Evolutionary conservation across 2,113 vertebrate genomes (phyloP).

Genomic region (Acrocephalus arundinaceus): DNA sequence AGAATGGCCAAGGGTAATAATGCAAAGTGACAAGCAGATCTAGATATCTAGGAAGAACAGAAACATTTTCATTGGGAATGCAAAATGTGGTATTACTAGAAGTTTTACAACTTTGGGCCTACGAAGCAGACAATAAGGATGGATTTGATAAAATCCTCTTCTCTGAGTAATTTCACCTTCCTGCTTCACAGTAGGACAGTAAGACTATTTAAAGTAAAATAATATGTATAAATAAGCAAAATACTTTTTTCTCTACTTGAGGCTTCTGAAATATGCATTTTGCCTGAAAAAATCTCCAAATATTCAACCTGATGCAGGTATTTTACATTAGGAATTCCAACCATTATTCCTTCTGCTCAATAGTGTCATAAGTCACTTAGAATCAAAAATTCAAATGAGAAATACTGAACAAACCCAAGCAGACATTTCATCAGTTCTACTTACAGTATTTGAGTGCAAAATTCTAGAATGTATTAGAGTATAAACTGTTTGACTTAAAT

Average conservation of each 20-base stretch:
- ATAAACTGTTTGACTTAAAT: constrained; percentile 2
- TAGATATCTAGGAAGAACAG: not conserved
- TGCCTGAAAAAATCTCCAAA: not conserved
- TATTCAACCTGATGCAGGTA: not conserved
- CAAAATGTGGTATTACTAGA: not conserved
- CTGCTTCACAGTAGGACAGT: not conserved
- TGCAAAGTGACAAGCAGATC: not conserved
- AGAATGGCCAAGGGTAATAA: not conserved
- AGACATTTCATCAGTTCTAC: not conserved
- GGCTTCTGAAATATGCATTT: not conserved
- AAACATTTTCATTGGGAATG: not conserved
- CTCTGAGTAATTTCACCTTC: not conserved
- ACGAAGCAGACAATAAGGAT: not conserved
- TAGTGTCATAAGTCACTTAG: not conserved
- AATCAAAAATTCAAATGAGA: not conserved
- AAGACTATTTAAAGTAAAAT: not conserved
- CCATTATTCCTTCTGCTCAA: not conserved
- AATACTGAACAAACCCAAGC: not conserved
- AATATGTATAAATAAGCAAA: not conserved
- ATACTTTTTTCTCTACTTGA: not conserved
- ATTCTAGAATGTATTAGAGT: not conserved
- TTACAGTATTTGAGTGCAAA: not conserved
- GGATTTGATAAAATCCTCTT: not conserved
- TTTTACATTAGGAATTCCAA: not conserved
- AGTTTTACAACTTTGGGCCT: not conserved